Conservation (phyloP, 2,888 invertebrate genomes). For the Noctuana brunneofusca region DNA sequence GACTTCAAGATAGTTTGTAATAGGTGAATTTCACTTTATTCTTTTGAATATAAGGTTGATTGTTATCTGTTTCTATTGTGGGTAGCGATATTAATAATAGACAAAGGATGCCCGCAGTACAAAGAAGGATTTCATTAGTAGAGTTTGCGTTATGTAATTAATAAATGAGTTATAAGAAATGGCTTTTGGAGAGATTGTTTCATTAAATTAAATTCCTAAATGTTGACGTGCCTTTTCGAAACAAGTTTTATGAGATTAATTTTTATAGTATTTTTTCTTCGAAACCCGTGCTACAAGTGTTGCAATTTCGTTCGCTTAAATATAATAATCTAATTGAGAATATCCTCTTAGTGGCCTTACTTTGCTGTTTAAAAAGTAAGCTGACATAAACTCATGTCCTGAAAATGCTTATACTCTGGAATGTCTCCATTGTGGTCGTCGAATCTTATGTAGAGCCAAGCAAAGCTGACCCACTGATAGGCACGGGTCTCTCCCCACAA, state of each 20-base stretch:
- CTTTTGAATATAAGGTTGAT: neutral
- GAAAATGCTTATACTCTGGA: too few species aligned
- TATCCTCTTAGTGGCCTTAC: too few species aligned
- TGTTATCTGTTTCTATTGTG: neutral
- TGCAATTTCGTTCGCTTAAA: too few species aligned
- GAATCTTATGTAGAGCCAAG: too few species aligned
- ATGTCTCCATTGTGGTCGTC: too few species aligned
- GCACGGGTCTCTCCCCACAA: too few species aligned
- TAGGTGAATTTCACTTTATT: conserved; percentile 10
- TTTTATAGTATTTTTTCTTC: too few species aligned
- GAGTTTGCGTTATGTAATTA: conserved; percentile 20
- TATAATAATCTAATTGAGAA: too few species aligned
- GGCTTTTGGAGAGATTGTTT: conserved; percentile 8
- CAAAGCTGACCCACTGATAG: too few species aligned
- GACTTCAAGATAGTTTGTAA: conserved; percentile 1
- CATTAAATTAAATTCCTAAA: conserved; percentile 4
- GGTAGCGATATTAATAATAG: conserved; percentile 17
- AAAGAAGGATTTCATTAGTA: conserved; percentile 19
- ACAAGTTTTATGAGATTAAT: neutral
- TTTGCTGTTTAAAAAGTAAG: too few species aligned
- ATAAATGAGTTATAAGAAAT: conserved; percentile 21
- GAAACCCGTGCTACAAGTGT: too few species aligned
- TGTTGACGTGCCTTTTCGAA: neutral
- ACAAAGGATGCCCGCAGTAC: conserved; percentile 21
- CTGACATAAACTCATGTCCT: too few species aligned